Evolutionary conservation across 2,113 vertebrate species (phyloP).

Genomic region (Spheniscus mendiculus): DNA sequence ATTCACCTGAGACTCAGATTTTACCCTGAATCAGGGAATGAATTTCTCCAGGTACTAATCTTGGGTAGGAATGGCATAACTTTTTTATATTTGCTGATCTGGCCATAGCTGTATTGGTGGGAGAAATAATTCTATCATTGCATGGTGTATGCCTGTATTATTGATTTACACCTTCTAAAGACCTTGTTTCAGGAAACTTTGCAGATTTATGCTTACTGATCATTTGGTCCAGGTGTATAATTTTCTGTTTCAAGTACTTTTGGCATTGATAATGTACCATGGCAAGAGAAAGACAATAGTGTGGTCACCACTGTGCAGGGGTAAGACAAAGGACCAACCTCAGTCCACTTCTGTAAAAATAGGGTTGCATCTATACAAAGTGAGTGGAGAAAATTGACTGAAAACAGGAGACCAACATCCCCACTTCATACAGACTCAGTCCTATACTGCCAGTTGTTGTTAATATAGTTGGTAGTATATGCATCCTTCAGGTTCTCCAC

Average conservation of each 20-base stretch:
- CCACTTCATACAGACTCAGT: not conserved
- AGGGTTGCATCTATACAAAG: not conserved
- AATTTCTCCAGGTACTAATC: not conserved
- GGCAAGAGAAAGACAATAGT: not conserved
- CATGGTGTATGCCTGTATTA: not conserved
- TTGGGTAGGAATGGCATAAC: not conserved
- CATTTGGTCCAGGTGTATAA: not conserved
- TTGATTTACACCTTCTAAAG: not conserved
- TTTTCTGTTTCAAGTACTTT: not conserved
- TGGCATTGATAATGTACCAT: not conserved
- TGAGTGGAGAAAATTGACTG: not conserved
- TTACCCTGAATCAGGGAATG: not conserved
- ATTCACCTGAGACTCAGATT: not conserved
- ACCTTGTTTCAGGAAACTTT: not conserved
- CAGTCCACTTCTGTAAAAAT: not conserved
- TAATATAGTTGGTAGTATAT: not conserved
- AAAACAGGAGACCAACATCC: not conserved
- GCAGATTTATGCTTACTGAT: not conserved
- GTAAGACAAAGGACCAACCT: not conserved
- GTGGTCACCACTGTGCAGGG: not conserved
- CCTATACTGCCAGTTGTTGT: not conserved
- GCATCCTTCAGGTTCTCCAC: not conserved
- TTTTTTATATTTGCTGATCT: not conserved
- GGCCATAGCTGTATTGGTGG: not conserved
- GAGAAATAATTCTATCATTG: not conserved